These are phyloP conservation scores for Drosophila subpulchrella DNA, from an alignment of 1,140 invertebrate genomes.

Conservation along the genomic window DNA sequence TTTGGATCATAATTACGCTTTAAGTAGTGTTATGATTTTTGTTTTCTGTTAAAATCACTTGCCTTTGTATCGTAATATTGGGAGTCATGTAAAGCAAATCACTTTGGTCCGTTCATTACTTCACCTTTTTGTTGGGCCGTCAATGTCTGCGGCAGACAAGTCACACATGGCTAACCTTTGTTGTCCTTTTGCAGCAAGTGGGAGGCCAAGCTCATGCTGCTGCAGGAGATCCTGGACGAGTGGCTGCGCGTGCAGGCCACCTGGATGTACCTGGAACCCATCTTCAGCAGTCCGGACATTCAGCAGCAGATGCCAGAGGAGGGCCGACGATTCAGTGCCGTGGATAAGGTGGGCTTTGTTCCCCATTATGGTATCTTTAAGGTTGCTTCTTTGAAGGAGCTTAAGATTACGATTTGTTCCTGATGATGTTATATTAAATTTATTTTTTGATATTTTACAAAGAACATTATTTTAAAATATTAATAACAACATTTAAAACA, in stretches of 20 bases:
- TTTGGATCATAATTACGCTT: neutral
- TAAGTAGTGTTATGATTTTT: neutral
- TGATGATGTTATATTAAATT: no score
- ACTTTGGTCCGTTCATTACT: neutral
- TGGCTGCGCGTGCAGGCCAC: conserved; percentile 98
- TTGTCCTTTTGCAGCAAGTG: conserved; percentile 85
- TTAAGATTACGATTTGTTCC: no score
- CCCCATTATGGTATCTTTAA: neutral
- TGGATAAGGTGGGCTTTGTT: conserved; percentile 89
- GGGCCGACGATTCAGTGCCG: conserved; percentile 94
- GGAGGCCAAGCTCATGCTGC: conserved; percentile 90
- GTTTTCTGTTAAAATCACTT: neutral
- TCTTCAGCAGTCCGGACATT: conserved; percentile 99
- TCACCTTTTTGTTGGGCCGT: conserved; percentile 30
- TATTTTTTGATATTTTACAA: no score
- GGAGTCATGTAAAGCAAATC: neutral
- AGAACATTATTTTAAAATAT: no score
- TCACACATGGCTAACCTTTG: conserved; percentile 23
- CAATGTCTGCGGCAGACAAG: conserved; percentile 36
- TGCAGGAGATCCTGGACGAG: conserved; percentile 97
- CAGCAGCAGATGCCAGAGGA: conserved; percentile 97
- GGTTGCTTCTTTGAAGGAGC: no score
- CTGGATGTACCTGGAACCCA: conserved; percentile 99
- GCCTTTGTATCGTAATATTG: conserved; percentile 5
- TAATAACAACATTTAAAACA: no score